A percentile compares a stretch with the other conserved stretches of the same genome.
Conservation (phyloP, 2,113 vertebrate species). For the Python bivittatus region DNA sequence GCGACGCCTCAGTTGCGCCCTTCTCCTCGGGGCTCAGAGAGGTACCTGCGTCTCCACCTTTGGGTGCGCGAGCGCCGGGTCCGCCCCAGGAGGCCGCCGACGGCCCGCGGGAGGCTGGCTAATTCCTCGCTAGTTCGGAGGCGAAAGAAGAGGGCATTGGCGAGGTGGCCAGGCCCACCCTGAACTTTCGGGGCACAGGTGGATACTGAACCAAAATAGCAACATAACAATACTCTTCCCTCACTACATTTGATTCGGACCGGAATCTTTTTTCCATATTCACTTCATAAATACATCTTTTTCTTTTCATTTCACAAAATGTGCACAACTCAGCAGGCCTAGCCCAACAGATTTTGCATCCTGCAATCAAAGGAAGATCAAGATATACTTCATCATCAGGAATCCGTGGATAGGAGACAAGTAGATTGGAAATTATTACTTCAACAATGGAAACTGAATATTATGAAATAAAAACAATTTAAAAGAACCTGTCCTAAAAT, state of each 20-base stretch:
- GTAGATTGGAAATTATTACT: not conserved
- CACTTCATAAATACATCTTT: not conserved
- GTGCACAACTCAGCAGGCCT: not conserved
- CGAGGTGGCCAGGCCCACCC: not conserved
- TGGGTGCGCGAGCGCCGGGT: not conserved
- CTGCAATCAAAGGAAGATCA: not conserved
- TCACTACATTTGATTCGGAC: not conserved
- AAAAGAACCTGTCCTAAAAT: not conserved
- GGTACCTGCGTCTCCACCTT: not conserved
- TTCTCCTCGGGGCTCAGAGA: not conserved
- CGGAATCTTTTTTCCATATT: not conserved
- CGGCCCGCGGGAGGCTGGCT: not conserved
- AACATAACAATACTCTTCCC: no score
- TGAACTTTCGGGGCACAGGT: not conserved
- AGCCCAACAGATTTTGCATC: not conserved
- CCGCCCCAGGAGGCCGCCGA: not conserved
- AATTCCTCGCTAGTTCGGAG: not conserved
- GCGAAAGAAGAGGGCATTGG: not conserved
- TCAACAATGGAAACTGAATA: not conserved
- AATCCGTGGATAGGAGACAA: not conserved
- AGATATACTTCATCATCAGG: not conserved
- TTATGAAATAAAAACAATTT: not conserved
- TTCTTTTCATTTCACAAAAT: not conserved
- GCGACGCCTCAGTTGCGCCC: not conserved
- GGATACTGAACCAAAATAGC: not conserved